phyloP scores from a whole-genome alignment of 2,888 invertebrate genomes.

The Brachypalpus laphriformis region DNA sequence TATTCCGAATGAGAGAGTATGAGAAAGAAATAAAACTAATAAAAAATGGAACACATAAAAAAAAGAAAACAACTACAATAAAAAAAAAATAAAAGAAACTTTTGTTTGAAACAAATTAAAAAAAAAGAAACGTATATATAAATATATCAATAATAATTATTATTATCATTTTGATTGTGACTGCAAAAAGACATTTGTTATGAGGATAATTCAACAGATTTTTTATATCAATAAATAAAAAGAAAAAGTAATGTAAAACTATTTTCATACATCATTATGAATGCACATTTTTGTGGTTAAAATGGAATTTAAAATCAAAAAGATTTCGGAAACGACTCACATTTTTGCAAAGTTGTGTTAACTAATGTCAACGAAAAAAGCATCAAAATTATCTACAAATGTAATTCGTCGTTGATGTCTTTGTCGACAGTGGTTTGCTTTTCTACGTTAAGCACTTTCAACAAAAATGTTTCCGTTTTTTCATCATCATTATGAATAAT shows the following conservation, averaged over 20 bases:
- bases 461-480: too few relatives aligned
- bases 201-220: slow-evolving; percentile 73
- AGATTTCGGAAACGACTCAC: not conserved
- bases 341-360: too few relatives aligned
- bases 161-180: slow-evolving; percentile 74
- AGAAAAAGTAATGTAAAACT: slow-evolving; percentile 36
- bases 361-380: too few relatives aligned
- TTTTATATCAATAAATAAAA: slow-evolving; percentile 74
- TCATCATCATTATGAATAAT: too few relatives aligned
- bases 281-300: not conserved
- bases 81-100: slow-evolving; percentile 38
- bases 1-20: slow-evolving; percentile 70
- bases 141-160: slow-evolving; percentile 68
- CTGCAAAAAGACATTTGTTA: slow-evolving; percentile 74
- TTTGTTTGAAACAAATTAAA: slow-evolving; percentile 71
- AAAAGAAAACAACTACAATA: slow-evolving; percentile 29
- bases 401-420: too few relatives aligned
- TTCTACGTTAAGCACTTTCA: too few relatives aligned
- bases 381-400: too few relatives aligned
- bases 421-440: too few relatives aligned
- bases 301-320: not conserved
- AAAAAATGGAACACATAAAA: slow-evolving; percentile 33
- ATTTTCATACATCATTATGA: slow-evolving; percentile 9
- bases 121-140: slow-evolving; percentile 57
- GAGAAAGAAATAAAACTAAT: slow-evolving; percentile 49